Base-by-base conservation (phyloP, 2,797 vertebrate species). In the Bucorvus abyssinicus region DNA sequence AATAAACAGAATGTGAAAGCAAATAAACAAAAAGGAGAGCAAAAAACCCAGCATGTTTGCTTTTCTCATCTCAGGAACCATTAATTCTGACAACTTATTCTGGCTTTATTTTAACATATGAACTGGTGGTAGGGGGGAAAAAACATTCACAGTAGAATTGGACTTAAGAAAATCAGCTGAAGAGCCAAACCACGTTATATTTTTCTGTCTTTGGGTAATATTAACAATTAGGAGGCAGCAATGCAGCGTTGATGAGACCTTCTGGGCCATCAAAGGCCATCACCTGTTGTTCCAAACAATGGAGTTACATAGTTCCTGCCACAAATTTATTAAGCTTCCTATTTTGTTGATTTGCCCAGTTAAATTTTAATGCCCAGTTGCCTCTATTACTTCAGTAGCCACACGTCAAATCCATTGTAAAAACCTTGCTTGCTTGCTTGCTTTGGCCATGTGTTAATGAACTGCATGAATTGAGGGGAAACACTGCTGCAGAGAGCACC, bases 381-480 rank as follows among this genome's bases (percentile, higher is more conserved):
- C 29, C 52, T 77, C 32, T 63, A 15, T 10, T 45, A 70, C 32
- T 76, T 85, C 59, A 65, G 23, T 7, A 42, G 24, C 29, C 59
- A 30, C 9, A 3, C 9, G 36, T 57, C 71, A 80, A 40, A 76
- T 17, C 59, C 68, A 13, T 30, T 23, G 75, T 9, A 64, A 56
- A 55, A 69, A 55, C n/a, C n/a, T n/a, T n/a, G 32, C 20, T 75
- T 29, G 10, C 26, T 15, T 52, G n/a, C 36, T 52, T 55, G 4
- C n/a, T 47, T 56, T 64, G 59, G n/a, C 53, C 40, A 3, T 1
- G 34, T 0, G 0, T 30, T 34, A 49, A 59, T n/a, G 27, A 8
- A 3, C 44, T 27, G 36, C 3, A 3, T 8, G 47, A 59, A n/a
- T 79, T 36, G 68, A 45, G 34, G 42, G 68, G 56, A 73, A 60